phyloP scores from a whole-genome alignment of 2,888 invertebrate genomes.

The Morinoia aosen region DNA sequence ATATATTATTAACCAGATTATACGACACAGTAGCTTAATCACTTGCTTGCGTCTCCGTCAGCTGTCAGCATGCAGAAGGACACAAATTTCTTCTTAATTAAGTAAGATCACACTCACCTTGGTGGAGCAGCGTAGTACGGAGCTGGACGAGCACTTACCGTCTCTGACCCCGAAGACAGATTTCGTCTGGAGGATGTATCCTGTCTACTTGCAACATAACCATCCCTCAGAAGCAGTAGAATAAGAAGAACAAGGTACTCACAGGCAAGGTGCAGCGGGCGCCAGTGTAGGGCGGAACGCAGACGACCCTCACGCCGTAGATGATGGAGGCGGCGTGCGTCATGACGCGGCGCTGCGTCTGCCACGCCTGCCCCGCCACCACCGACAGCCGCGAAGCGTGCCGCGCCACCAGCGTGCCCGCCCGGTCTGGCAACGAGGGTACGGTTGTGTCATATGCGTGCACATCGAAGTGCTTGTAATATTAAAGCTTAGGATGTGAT shows the following conservation, averaged over 20 bases:
- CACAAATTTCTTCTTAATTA: too few relatives aligned
- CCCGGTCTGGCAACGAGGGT: slow-evolving; percentile 37
- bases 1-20: too few relatives aligned
- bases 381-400: slow-evolving; percentile 56
- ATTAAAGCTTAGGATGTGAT: too few relatives aligned
- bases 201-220: background rate
- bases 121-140: too few relatives aligned
- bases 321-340: slow-evolving; percentile 56
- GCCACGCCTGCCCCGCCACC: slow-evolving; percentile 58
- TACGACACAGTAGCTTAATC: too few relatives aligned
- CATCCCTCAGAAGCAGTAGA: too few relatives aligned
- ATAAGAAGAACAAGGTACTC: too few relatives aligned
- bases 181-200: background rate
- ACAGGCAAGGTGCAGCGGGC: slow-evolving; percentile 40
- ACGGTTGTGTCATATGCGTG: background rate
- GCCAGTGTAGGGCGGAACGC: slow-evolving; percentile 53
- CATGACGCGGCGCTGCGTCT: slow-evolving; percentile 55
- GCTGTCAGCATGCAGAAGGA: too few relatives aligned
- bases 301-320: slow-evolving; percentile 57
- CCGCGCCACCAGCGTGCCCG: slow-evolving; percentile 60
- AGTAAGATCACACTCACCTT: too few relatives aligned
- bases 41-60: too few relatives aligned
- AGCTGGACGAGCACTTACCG: too few relatives aligned
- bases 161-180: background rate
- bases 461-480: too few relatives aligned